Conservation (phyloP, 2,888 invertebrate species). For the Anthoptus insignis region DNA sequence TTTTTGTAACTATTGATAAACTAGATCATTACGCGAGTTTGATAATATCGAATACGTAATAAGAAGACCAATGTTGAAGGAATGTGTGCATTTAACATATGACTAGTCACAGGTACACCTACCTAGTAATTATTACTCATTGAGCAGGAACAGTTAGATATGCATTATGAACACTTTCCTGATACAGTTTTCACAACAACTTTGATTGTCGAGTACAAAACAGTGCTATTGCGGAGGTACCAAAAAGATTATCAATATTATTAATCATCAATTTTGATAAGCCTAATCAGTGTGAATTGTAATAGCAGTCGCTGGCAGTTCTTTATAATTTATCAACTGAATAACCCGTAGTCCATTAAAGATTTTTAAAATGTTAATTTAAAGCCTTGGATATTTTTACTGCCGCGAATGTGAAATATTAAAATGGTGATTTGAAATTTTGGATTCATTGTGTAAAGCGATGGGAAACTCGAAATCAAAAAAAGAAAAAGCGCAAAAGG, state of each 20-base stretch:
- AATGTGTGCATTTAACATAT: constrained; percentile 54
- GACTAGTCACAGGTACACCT: constrained; percentile 12
- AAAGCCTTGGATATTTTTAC: not conserved
- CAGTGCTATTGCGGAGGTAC: constrained; percentile 56
- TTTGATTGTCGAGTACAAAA: constrained; percentile 49
- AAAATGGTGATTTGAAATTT: constrained; percentile 32
- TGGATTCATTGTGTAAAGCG: constrained; percentile 28
- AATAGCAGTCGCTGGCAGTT: constrained; percentile 64
- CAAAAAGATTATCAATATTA: constrained; percentile 56
- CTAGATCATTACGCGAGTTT: not conserved
- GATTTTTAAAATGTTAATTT: not conserved
- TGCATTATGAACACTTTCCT: constrained; percentile 8
- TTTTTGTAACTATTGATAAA: not conserved
- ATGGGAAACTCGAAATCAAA: constrained; percentile 82
- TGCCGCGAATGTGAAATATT: not conserved
- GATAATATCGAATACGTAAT: constrained; percentile 49
- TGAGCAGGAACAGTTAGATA: constrained; percentile 17
- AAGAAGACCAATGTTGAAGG: constrained; percentile 50
- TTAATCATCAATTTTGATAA: constrained; percentile 71
- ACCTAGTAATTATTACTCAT: constrained; percentile 8
- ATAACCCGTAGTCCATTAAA: constrained; percentile 4
- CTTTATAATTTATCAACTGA: constrained; percentile 44
- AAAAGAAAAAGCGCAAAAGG: constrained; percentile 70
- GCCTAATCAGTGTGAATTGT: constrained; percentile 60
- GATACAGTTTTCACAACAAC: constrained; percentile 8